Conservation (phyloP, 1,140 invertebrate species). For the Drosophila sp. region DNA sequence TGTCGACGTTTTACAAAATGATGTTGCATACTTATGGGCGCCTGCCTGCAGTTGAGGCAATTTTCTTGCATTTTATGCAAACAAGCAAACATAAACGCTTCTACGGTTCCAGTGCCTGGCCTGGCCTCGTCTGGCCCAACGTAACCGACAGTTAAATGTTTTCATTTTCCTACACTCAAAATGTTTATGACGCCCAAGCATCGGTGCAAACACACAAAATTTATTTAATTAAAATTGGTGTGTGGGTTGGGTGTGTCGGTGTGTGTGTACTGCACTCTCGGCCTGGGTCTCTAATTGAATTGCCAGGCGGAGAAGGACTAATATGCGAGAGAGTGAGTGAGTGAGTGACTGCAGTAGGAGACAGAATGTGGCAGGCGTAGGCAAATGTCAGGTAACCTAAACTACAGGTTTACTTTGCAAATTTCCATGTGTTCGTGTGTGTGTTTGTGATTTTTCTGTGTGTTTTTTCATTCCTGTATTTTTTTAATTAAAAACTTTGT, state of each 20-base stretch:
- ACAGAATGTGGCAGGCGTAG: conserved; percentile 2
- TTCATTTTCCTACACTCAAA: conserved; percentile 65
- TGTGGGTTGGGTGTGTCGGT: conserved; percentile 10
- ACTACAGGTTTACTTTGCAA: conserved; percentile 41
- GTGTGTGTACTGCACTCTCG: conserved; percentile 36
- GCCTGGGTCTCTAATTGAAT: conserved; percentile 71
- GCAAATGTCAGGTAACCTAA: conserved; percentile 54
- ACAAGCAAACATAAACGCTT: conserved; percentile 41
- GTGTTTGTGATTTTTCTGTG: not conserved
- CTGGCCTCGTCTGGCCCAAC: conserved; percentile 37
- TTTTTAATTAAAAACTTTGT: conserved; percentile 73
- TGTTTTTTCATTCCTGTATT: conserved; percentile 16
- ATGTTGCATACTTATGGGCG: conserved; percentile 42
- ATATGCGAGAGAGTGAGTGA: conserved; percentile 30
- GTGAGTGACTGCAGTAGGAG: not conserved
- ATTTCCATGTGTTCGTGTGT: conserved; percentile 24
- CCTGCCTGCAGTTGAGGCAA: conserved; percentile 48
- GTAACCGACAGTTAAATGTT: conserved; percentile 73
- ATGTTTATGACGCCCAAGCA: conserved; percentile 73
- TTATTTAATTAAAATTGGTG: conserved; percentile 75
- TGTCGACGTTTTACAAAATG: conserved; percentile 62
- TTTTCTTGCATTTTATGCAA: conserved; percentile 73
- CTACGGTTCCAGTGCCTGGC: conserved; percentile 5
- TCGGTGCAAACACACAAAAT: conserved; percentile 73
- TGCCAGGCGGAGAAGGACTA: conserved; percentile 50